Percentiles rank a stretch among this genome's conserved stretches.
Evolutionary conservation across 1,140 invertebrate species (phyloP).

Genomic region (Stegodyphus dumicola): DNA sequence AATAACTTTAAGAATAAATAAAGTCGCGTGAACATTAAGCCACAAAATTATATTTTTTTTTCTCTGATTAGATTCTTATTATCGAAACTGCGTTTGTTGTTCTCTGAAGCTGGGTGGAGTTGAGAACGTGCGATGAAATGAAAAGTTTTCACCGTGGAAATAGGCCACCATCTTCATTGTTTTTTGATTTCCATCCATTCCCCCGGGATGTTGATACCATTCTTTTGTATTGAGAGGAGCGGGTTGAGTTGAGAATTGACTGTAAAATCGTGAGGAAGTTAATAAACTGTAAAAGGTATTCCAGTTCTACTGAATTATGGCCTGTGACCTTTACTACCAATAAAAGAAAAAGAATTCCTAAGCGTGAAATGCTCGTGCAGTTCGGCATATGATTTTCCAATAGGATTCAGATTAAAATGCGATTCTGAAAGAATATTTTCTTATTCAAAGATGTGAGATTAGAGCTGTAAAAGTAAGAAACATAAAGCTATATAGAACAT

Average conservation of each 20-base stretch:
- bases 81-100: no score
- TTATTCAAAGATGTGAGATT: no score
- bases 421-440: no score
- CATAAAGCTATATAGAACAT: no score
- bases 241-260: neutral
- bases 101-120: no score
- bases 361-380: neutral
- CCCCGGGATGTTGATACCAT: neutral
- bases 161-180: constrained; percentile 10
- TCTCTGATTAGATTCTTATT: no score
- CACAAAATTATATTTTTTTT: no score
- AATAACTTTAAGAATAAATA: no score
- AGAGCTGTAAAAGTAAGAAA: no score
- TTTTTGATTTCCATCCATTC: constrained; percentile 1
- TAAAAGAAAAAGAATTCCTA: neutral
- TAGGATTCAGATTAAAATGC: no score
- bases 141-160: constrained; percentile 9
- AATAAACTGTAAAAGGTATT: constrained; percentile 8
- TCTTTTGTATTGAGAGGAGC: neutral
- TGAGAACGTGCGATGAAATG: constrained; percentile 15
- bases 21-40: neutral
- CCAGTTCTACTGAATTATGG: neutral
- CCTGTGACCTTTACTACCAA: neutral
- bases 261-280: constrained; percentile 12
- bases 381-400: no score